Conservation (phyloP, 2,797 vertebrate genomes). For the Neostethus bicornis region DNA sequence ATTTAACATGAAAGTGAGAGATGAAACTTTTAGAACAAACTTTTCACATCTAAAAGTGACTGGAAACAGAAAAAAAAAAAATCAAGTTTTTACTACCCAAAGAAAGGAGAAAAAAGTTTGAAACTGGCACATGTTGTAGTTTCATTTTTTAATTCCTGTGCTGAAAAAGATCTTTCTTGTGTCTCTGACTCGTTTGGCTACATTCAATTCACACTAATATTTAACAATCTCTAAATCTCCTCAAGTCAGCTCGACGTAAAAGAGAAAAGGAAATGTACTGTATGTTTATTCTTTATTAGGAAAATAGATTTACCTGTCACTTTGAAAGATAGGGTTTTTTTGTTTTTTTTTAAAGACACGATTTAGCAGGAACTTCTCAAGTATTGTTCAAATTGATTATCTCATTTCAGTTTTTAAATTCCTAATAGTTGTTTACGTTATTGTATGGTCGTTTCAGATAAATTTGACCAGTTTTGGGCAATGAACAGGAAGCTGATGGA, state of each 20-base stretch:
- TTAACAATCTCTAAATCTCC: neutral
- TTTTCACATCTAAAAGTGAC: slow-evolving; percentile 62
- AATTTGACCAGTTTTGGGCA: slow-evolving; percentile 99
- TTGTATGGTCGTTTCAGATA: slow-evolving; percentile 81
- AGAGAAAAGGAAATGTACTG: neutral
- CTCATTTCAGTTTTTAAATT: too few species aligned
- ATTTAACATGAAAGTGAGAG: slow-evolving; percentile 58
- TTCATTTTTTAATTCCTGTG: neutral
- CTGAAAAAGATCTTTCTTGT: fast-evolving
- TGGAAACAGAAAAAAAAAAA: slow-evolving; percentile 67
- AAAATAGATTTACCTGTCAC: too few species aligned
- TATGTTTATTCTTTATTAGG: too few species aligned
- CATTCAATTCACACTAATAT: neutral
- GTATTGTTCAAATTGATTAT: too few species aligned
- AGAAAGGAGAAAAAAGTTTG: slow-evolving; percentile 57
- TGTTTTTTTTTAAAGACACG: too few species aligned
- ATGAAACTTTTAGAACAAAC: slow-evolving; percentile 56
- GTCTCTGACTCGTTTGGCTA: neutral
- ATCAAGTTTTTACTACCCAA: slow-evolving; percentile 43
- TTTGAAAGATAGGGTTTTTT: too few species aligned
- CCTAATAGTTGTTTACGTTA: slow-evolving; percentile 4
- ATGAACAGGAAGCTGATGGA: slow-evolving; percentile 99
- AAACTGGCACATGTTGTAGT: slow-evolving; percentile 77
- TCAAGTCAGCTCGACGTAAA: neutral
- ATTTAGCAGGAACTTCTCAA: too few species aligned